These are phyloP conservation scores for Bedellia somnulentella DNA, from an alignment of 2,888 invertebrate species.

Conservation along the genomic window DNA sequence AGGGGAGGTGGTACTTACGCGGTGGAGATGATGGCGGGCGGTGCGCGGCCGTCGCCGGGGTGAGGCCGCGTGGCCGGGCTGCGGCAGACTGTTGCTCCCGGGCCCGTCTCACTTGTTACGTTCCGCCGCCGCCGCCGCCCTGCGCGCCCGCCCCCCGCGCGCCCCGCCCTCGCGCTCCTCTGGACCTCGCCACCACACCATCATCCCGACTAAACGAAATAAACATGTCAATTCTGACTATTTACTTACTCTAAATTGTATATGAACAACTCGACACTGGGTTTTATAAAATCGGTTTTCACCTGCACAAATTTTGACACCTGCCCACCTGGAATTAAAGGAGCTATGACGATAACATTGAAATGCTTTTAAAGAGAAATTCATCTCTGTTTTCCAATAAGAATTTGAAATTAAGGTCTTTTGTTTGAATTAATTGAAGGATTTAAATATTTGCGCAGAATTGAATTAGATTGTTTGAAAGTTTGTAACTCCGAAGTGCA, in stretches of 20 bases:
- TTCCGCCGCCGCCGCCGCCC: constrained; percentile 24
- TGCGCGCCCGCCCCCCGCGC: constrained; percentile 21
- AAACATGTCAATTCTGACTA: constrained; percentile 12
- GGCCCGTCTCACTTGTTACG: constrained; percentile 59
- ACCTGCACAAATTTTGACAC: too few species aligned
- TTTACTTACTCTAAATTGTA: neutral
- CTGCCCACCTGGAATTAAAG: too few species aligned
- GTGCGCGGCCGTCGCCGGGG: constrained; percentile 13
- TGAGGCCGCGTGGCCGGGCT: constrained; percentile 55
- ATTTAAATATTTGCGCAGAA: too few species aligned
- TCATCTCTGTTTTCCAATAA: too few species aligned
- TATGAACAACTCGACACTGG: too few species aligned
- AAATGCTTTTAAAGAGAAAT: too few species aligned
- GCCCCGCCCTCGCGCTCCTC: constrained; percentile 18
- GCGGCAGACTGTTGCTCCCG: constrained; percentile 61
- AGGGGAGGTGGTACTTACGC: constrained; percentile 42
- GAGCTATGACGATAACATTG: too few species aligned
- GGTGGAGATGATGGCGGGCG: constrained; percentile 20
- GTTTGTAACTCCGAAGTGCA: too few species aligned
- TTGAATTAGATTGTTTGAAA: too few species aligned
- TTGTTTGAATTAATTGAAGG: too few species aligned
- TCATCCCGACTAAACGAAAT: constrained; percentile 27
- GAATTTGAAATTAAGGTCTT: too few species aligned
- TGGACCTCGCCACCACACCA: constrained; percentile 28
- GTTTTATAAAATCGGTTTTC: too few species aligned